Percentiles rank a stretch among this genome's conserved stretches.
Conservation (phyloP, 2,888 invertebrate species). For the Temnothorax unifasciatus region DNA sequence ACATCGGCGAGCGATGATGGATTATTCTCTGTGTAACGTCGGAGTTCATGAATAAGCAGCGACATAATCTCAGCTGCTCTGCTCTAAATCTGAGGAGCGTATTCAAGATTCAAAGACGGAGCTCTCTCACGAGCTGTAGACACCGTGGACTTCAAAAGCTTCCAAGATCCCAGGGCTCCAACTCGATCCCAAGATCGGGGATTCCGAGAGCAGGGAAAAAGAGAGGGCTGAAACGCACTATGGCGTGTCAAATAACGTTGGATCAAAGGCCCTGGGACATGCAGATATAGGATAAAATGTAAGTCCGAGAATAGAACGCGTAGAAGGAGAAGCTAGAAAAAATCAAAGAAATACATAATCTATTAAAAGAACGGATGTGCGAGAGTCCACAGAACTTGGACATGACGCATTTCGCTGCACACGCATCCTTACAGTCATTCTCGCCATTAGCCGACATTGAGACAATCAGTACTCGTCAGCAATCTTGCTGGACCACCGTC, state of each 20-base stretch:
- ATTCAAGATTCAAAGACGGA: constrained; percentile 35
- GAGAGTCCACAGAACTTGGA: neutral
- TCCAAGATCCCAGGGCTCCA: constrained; percentile 12
- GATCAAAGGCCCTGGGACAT: neutral
- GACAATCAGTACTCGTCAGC: constrained; percentile 53
- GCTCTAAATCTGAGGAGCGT: constrained; percentile 19
- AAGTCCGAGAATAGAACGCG: neutral
- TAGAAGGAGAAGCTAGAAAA: neutral
- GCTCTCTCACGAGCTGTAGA: neutral
- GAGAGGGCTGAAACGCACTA: neutral
- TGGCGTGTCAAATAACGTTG: neutral
- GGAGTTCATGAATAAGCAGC: constrained; percentile 31
- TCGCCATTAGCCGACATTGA: constrained; percentile 49
- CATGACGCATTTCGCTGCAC: constrained; percentile 16
- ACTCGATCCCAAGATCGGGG: neutral
- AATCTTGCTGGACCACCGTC: constrained; percentile 33
- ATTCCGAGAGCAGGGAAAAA: neutral
- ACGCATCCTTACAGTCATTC: constrained; percentile 36
- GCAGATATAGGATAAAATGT: neutral
- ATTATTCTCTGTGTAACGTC: constrained; percentile 31
- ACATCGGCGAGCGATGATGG: neutral
- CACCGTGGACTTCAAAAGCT: constrained; percentile 19
- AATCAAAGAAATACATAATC: constrained; percentile 11
- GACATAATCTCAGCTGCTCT: constrained; percentile 19
- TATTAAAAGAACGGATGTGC: neutral